These are phyloP conservation scores for Varecia variegata DNA, from an alignment of 2,797 vertebrate species.

Conservation along the genomic window DNA sequence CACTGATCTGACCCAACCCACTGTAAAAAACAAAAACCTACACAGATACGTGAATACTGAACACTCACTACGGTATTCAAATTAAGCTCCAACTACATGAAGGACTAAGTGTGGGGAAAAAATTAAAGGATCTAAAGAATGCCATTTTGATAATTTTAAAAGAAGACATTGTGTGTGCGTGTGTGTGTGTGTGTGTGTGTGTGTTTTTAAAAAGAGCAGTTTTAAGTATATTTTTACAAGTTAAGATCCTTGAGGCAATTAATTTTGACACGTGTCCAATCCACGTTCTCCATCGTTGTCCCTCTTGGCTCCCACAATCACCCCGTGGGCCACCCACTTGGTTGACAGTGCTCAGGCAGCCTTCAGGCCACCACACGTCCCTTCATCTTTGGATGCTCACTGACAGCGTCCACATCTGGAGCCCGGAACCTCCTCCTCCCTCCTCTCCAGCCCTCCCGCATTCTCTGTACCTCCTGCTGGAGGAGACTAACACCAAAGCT, in stretches of 20 bases:
- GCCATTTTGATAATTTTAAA: background rate
- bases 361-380: background rate
- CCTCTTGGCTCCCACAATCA: background rate
- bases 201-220: background rate
- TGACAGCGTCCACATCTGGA: background rate
- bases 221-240: background rate
- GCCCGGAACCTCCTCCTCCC: background rate
- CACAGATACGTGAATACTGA: slow-evolving; percentile 34
- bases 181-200: too few relatives aligned
- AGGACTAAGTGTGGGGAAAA: background rate
- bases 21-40: background rate
- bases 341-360: too few relatives aligned
- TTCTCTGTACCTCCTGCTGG: background rate
- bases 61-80: slow-evolving; percentile 63
- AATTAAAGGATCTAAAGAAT: background rate
- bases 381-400: background rate
- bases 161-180: background rate
- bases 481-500: background rate
- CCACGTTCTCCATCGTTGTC: accelerated
- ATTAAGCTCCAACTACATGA: slow-evolving; percentile 69
- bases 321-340: background rate
- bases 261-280: background rate
- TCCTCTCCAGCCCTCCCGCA: background rate
- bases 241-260: background rate
- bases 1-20: slow-evolving; percentile 70